Evolutionary conservation across 2,888 invertebrate species (phyloP).

Genomic region (Tubulanus polymorphus): DNA sequence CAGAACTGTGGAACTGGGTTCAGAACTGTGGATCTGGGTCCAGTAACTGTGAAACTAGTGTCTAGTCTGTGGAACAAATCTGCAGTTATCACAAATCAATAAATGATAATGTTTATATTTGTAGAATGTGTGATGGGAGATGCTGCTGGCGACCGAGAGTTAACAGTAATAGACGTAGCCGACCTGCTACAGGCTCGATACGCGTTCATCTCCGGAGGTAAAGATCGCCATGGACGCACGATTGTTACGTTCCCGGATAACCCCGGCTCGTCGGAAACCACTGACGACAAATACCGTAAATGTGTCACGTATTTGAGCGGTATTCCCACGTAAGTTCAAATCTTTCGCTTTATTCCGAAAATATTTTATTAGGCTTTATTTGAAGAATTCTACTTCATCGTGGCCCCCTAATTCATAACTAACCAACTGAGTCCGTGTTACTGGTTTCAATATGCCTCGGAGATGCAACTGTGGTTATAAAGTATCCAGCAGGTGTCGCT

Average conservation of each 20-base stretch:
- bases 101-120: too few species aligned
- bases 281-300: conserved; percentile 83
- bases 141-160: conserved; percentile 54
- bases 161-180: conserved; percentile 74
- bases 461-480: too few species aligned
- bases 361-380: conserved; percentile 5
- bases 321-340: conserved; percentile 82
- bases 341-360: conserved; percentile 10
- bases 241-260: conserved; percentile 89
- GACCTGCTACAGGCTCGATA: conserved; percentile 83
- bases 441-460: too few species aligned
- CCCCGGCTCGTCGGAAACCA: conserved; percentile 77
- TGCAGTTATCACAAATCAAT: too few species aligned
- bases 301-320: conserved; percentile 91
- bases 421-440: too few species aligned
- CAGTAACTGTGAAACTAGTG: too few species aligned
- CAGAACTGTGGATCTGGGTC: too few species aligned
- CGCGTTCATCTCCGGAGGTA: conserved; percentile 85
- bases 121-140: conserved; percentile 55
- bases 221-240: conserved; percentile 88
- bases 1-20: too few species aligned
- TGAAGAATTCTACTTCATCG: conserved; percentile 4
- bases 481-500: too few species aligned
- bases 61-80: too few species aligned
- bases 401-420: too few species aligned